Percentiles rank a stretch among this genome's conserved stretches.
Evolutionary conservation across 2,113 vertebrate genomes (phyloP).

Genomic region (Epinephelus moara): DNA sequence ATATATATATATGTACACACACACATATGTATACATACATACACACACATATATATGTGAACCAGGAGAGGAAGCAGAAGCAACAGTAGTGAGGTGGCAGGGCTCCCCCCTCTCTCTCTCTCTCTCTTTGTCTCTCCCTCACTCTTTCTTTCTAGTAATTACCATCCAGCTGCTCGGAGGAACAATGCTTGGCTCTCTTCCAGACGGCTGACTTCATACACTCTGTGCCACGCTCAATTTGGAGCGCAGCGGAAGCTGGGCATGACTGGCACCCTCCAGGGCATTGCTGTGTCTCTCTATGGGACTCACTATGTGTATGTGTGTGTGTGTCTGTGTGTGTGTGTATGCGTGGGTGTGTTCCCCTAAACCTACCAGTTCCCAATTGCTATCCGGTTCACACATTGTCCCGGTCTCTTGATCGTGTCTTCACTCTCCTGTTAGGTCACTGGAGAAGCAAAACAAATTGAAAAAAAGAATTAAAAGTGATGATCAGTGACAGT

Average conservation of each 20-base stretch:
- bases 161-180: constrained; percentile 79
- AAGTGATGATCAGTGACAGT: neutral
- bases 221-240: constrained; percentile 82
- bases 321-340: constrained; percentile 38
- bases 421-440: constrained; percentile 19
- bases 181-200: constrained; percentile 83
- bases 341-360: constrained; percentile 41
- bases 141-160: constrained; percentile 68
- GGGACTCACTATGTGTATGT: constrained; percentile 51
- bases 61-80: constrained; percentile 32
- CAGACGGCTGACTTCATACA: constrained; percentile 80
- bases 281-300: constrained; percentile 70
- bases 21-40: too few relatives aligned
- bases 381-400: constrained; percentile 43
- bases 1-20: too few relatives aligned
- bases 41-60: neutral
- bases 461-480: neutral
- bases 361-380: constrained; percentile 48
- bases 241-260: constrained; percentile 78
- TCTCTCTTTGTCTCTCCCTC: constrained; percentile 9
- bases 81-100: constrained; percentile 54
- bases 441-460: constrained; percentile 41
- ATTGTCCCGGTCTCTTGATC: constrained; percentile 24
- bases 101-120: constrained; percentile 18
- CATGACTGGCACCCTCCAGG: constrained; percentile 79